Base-by-base conservation (phyloP, 2,888 invertebrate genomes). In the Lasiommata megera region DNA sequence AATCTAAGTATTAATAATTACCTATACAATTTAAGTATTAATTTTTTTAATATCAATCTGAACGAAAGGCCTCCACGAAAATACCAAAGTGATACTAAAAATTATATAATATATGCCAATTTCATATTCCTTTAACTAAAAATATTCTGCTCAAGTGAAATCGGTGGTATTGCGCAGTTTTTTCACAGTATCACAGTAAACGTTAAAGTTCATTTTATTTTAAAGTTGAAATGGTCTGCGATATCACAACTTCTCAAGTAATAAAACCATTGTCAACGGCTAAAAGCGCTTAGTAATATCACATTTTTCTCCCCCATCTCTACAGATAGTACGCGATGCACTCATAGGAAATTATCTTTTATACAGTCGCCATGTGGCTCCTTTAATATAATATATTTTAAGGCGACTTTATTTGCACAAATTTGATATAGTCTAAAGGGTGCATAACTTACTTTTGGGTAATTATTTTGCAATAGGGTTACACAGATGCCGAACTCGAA, bases 381-480 rank as follows among this genome's bases (percentile, higher is more conserved):
- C 65, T 72, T 75, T 79, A 74, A 76, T 80, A 76, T 23, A 5
- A 23, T 58, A 81, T 76, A 80, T 82, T 82, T 81, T 80, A 82
- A 82, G 74, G 70, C 70, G 73, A 73, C 76, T 80, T 77, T 86
- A 87, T 87, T 86, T 83, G 80, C 74, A 69, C 71, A 87, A 88
- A 88, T 88, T 85, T 78, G 78, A 82, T 85, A 82, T 84, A 84
- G 79, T 83, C 83, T 77, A 86, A 84, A 84, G 89, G 89, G 89
- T 90, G 89, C 89, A 90, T 90, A 89, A 89, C 80, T 88, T 87
- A 81, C 82, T 84, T 84, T 79, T 65, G 66, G 78, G 77, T 87
- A 88, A 89, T 90, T 89, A 90, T 88, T 82, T 86, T 80, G 81
- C 82, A 80, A 88, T 89, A 82, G 87, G 81, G 80, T 76, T 76